Evolutionary conservation across 2,113 vertebrate species (phyloP).

Genomic region (Cynoglossus semilaevis): DNA sequence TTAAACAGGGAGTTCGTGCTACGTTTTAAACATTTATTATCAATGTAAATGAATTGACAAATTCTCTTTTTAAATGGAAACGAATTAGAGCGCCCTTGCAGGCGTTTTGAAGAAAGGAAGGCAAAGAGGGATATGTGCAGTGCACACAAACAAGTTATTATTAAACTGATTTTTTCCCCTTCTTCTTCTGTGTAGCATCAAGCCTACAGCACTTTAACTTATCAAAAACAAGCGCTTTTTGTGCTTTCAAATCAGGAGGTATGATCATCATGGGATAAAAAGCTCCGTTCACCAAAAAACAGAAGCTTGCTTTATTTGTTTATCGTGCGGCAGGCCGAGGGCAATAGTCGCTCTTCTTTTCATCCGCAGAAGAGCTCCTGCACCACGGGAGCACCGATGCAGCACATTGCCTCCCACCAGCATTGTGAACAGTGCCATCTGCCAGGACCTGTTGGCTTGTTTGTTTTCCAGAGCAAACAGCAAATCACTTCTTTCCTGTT

Average conservation of each 20-base stretch:
- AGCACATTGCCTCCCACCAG: constrained; percentile 81
- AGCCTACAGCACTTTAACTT: constrained; percentile 67
- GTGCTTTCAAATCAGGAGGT: constrained; percentile 66
- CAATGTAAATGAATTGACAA: constrained; percentile 62
- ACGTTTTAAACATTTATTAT: constrained; percentile 58
- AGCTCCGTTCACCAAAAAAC: constrained; percentile 67
- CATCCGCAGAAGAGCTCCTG: constrained; percentile 70
- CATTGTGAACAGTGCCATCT: constrained; percentile 87
- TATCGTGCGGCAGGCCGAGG: constrained; percentile 71
- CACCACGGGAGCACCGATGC: constrained; percentile 65
- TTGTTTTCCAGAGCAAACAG: constrained; percentile 99
- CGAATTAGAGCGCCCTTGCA: constrained; percentile 54
- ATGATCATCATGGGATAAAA: constrained; percentile 68
- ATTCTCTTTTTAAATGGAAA: constrained; percentile 61
- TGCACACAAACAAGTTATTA: constrained; percentile 63
- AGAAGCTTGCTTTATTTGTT: constrained; percentile 76
- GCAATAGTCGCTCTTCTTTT: constrained; percentile 68
- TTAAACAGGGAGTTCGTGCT: constrained; percentile 33
- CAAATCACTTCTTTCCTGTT: constrained; percentile 97
- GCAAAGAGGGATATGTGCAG: constrained; percentile 57
- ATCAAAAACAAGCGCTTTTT: constrained; percentile 59
- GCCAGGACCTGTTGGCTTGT: constrained; percentile 97
- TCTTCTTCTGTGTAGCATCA: constrained; percentile 56
- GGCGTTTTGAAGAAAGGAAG: constrained; percentile 58
- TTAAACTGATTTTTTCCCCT: constrained; percentile 62